Percentiles rank a stretch among this genome's conserved stretches.
phyloP scores from a whole-genome alignment of 2,113 vertebrate genomes.

The Rhea americana region DNA sequence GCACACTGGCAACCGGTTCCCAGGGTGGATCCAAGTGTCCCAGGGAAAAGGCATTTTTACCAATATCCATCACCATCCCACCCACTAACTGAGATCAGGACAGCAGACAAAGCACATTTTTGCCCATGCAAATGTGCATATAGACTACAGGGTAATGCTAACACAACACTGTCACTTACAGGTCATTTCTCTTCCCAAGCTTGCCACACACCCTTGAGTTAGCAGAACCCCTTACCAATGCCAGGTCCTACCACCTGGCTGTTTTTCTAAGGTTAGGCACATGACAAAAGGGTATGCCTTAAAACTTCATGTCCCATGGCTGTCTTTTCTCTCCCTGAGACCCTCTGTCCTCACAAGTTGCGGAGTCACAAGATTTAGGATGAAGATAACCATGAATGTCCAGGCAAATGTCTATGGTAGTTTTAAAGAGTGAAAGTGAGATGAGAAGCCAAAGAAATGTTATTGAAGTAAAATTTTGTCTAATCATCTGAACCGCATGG shows the following conservation, averaged over 20 bases:
- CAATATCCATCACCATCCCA: not conserved
- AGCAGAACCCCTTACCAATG: not conserved
- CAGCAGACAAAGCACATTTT: not conserved
- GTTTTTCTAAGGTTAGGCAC: not conserved
- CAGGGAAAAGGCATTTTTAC: not conserved
- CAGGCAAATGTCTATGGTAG: not conserved
- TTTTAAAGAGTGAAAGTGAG: not conserved
- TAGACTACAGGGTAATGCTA: not conserved
- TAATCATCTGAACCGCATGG: not conserved
- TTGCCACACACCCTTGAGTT: not conserved
- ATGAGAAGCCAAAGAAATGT: not conserved
- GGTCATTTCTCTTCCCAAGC: not conserved
- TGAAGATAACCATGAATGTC: not conserved
- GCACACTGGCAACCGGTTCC: not conserved
- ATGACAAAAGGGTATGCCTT: not conserved
- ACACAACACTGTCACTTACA: not conserved
- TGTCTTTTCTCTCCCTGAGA: not conserved
- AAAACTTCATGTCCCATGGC: not conserved
- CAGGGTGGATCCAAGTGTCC: not conserved
- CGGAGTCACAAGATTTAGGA: not conserved
- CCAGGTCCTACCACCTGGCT: not conserved
- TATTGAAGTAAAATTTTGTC: not conserved
- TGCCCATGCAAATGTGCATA: not conserved
- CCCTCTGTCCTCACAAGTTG: not conserved
- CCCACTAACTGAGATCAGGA: not conserved